These are phyloP conservation scores for Cossypha polioptera DNA, from an alignment of 2,797 vertebrate genomes.

Conservation along the genomic window DNA sequence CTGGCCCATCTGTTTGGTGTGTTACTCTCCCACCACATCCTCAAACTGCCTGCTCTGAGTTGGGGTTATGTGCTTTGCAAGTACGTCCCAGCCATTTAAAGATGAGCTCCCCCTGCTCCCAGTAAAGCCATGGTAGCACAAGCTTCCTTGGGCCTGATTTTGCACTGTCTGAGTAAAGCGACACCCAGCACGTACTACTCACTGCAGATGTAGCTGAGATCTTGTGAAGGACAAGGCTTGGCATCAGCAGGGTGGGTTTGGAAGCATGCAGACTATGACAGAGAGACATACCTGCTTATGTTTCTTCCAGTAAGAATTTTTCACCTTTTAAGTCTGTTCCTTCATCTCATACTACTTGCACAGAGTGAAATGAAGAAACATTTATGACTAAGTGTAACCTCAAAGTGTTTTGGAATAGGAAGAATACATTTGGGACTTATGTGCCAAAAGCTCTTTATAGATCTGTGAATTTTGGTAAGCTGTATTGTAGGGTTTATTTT, in stretches of 20 bases:
- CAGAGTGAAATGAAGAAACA: neutral
- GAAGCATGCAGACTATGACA: neutral
- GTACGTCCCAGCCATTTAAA: neutral
- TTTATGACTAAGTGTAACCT: neutral
- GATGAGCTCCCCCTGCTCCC: neutral
- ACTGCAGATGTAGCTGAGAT: neutral
- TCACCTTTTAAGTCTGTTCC: neutral
- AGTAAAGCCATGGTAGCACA: neutral
- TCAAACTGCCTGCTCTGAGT: neutral
- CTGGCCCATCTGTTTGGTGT: constrained; percentile 47
- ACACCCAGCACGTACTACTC: neutral
- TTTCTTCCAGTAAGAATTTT: neutral
- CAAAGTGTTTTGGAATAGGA: neutral
- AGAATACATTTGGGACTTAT: neutral
- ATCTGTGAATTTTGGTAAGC: neutral
- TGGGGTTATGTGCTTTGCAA: neutral
- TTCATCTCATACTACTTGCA: neutral
- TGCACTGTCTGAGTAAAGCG: neutral
- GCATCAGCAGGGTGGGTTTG: neutral
- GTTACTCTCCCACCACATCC: neutral
- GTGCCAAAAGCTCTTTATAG: neutral
- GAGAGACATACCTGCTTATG: neutral
- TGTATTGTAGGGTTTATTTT: neutral
- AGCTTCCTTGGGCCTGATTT: neutral
- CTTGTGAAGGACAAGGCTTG: neutral